These are phyloP conservation scores for Ctenochaetus hawaiiensis DNA, from an alignment of 2,797 vertebrate species.

Conservation along the genomic window DNA sequence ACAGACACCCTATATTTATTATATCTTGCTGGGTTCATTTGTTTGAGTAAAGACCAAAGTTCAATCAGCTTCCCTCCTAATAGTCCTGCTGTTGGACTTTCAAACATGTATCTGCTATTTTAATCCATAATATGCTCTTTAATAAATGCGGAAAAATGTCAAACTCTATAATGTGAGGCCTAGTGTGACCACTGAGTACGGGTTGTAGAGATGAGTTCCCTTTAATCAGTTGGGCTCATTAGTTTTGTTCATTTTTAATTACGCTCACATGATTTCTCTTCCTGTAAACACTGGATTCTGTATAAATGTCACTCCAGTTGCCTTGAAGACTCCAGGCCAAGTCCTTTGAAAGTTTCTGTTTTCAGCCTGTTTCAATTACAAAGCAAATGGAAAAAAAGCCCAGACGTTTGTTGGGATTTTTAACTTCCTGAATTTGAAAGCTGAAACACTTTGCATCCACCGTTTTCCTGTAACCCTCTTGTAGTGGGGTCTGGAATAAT, in stretches of 20 bases:
- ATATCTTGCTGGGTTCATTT: neutral
- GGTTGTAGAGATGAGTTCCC: neutral
- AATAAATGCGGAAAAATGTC: too few species aligned
- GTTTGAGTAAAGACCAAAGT: neutral
- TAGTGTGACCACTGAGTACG: too few species aligned
- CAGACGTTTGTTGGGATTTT: slow-evolving; percentile 66
- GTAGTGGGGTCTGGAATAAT: slow-evolving; percentile 43
- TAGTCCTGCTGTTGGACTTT: slow-evolving; percentile 4
- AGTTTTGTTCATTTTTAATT: too few species aligned
- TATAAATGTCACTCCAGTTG: slow-evolving; percentile 4
- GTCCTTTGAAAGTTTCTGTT: slow-evolving; percentile 44
- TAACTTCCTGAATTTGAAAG: slow-evolving; percentile 72
- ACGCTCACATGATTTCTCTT: neutral
- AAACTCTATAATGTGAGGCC: too few species aligned
- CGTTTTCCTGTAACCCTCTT: slow-evolving; percentile 24
- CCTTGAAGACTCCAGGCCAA: slow-evolving; percentile 10
- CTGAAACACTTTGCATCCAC: slow-evolving; percentile 57
- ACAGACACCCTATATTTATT: neutral
- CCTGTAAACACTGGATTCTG: neutral
- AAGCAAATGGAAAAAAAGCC: slow-evolving; percentile 53
- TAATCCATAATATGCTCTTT: neutral
- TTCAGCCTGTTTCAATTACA: slow-evolving; percentile 71
- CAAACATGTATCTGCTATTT: neutral
- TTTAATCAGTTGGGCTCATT: too few species aligned
- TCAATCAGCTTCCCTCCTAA: neutral